Conservation (phyloP, 2,797 vertebrate genomes). For the Schizopygopsis pylzovi region DNA sequence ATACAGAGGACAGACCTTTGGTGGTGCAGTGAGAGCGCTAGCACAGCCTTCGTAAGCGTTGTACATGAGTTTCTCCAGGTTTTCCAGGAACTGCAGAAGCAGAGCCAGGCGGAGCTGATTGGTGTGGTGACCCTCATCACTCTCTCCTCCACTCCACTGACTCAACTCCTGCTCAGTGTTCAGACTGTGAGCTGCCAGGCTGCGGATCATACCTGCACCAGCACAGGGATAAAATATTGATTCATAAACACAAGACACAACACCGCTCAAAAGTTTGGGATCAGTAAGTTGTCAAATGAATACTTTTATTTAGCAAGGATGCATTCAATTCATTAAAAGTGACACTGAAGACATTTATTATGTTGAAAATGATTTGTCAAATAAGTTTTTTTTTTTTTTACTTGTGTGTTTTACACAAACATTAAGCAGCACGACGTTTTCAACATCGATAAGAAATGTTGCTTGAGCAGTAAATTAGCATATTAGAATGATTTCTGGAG, state of each 20-base stretch:
- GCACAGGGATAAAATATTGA: not conserved
- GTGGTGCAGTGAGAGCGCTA: slow-evolving; percentile 93
- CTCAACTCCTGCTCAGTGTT: slow-evolving; percentile 95
- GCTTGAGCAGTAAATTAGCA: not conserved
- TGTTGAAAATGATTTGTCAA: too few relatives aligned
- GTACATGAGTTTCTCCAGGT: slow-evolving; percentile 98
- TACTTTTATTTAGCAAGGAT: not conserved
- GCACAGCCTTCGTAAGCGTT: slow-evolving; percentile 98
- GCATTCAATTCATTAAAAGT: not conserved
- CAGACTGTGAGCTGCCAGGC: slow-evolving; percentile 92
- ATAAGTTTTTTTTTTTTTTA: not conserved
- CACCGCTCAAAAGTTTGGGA: not conserved
- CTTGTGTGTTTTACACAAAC: too few relatives aligned
- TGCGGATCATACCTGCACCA: slow-evolving; percentile 91
- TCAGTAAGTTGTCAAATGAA: not conserved
- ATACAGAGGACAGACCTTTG: slow-evolving; percentile 83
- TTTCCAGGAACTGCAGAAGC: slow-evolving; percentile 95
- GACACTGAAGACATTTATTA: not conserved
- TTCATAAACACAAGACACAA: not conserved
- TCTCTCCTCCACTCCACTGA: slow-evolving; percentile 93
- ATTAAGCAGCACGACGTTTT: not conserved
- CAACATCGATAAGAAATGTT: not conserved
- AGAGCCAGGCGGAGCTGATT: slow-evolving; percentile 95
- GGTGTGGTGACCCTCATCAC: slow-evolving; percentile 91
- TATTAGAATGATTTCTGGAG: not conserved